Evolutionary conservation across 1,140 invertebrate genomes (phyloP), one percentile per base, ranked within the genome.

Genomic region (Bathynomus jamesi): DNA sequence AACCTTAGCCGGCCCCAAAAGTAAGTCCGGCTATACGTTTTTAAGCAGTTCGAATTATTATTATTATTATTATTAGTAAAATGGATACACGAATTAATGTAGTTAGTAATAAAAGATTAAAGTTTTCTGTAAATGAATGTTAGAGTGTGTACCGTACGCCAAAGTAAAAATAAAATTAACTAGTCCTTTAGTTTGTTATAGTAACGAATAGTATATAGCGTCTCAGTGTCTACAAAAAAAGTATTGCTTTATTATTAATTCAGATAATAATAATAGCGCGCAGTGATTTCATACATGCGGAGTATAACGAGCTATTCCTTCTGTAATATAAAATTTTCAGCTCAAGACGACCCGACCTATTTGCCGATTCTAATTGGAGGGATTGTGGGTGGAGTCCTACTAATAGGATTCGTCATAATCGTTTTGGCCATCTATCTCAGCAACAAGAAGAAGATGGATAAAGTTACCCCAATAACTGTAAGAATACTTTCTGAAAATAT

Each of bases 361-460:
- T 61, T 67, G 3, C 70, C 74, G 0, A 72, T 76, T 3, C 72
- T 76, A 63, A 76, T 76, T 7, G 74, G 70, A 3, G 40, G 70
- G 8, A 65, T 76, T 28, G 74, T 76, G 11, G 74, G 67, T 10
- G 68, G 68, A 13, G 46, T 76, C 13, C 30, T 76, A 0, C 28
- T 72, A n/a, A 76, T 76, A 17, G 74, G 65, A 5, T n/a, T 76
- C 21, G 71, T 76, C 28, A 53, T 70, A 13, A 71, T 76, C 40
- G 71, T 62, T 28, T 17, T 72, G 31, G 74, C 74, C 28, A 67
- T 76, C 28, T 76, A 63, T 61, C 29, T 70, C 24, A 76, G 73
- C 53, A 69, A 70, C 67, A 76, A 76, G 62, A 76, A 76, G 24
- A 70, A 66, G 10, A 70, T 69, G 60, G 74, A 76, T 46, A 76